Conservation (phyloP, 2,797 vertebrate species). For the Sebastes steindachneri region DNA sequence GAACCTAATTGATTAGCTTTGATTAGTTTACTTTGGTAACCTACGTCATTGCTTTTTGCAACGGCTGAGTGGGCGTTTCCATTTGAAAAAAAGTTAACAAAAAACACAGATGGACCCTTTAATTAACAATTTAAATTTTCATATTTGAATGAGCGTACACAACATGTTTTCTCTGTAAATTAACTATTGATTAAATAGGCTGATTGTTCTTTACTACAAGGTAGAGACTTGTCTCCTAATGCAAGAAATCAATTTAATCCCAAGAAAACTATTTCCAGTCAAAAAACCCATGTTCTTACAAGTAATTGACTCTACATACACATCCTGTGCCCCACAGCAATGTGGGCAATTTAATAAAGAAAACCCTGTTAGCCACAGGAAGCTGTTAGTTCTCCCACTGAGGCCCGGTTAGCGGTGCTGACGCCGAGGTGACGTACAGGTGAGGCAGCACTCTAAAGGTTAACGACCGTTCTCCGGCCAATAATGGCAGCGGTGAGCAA, state of each 20-base stretch:
- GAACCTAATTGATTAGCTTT: neutral
- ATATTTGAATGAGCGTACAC: neutral
- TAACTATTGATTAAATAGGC: neutral
- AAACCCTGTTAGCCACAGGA: constrained; percentile 41
- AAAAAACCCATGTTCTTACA: neutral
- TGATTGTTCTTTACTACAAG: neutral
- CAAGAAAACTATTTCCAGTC: constrained; percentile 14
- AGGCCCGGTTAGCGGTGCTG: constrained; percentile 12
- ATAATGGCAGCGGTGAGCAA: constrained; percentile 70
- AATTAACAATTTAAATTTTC: neutral
- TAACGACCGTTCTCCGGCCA: constrained; percentile 65
- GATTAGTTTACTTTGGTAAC: rapidly evolving
- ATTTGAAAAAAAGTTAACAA: too few species aligned
- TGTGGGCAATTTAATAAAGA: constrained; percentile 38
- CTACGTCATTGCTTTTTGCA: neutral
- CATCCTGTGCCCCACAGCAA: constrained; percentile 16
- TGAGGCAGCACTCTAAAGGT: constrained; percentile 70
- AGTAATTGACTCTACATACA: neutral
- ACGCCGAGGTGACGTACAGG: constrained; percentile 53
- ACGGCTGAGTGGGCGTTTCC: rapidly evolving
- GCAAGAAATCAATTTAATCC: constrained; percentile 5
- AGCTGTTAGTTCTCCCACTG: constrained; percentile 32
- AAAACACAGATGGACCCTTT: neutral
- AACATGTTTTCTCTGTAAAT: neutral
- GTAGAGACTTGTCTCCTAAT: neutral